These are phyloP conservation scores for Harpalus rubripes DNA, from an alignment of 2,888 invertebrate species.

Conservation along the genomic window DNA sequence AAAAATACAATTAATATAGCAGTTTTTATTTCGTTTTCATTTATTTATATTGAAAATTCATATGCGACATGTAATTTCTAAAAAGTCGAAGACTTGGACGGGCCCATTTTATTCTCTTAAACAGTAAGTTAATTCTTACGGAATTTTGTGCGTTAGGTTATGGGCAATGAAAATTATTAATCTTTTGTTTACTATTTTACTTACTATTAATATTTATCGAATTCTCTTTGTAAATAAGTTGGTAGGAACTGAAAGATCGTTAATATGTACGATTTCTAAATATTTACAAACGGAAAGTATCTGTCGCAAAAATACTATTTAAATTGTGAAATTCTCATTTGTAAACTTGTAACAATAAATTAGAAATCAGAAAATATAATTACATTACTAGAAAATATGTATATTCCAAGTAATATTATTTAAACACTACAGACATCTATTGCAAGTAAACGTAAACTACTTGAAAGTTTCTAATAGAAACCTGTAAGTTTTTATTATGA, in stretches of 20 bases:
- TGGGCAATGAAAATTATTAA: too few relatives aligned
- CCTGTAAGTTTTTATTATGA: not conserved
- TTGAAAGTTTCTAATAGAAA: conserved; percentile 30
- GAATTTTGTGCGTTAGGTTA: too few relatives aligned
- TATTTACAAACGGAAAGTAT: not conserved
- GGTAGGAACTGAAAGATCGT: not conserved
- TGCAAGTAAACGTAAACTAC: not conserved
- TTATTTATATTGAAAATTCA: too few relatives aligned
- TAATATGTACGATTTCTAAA: not conserved
- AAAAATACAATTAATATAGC: too few relatives aligned
- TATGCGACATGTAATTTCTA: too few relatives aligned
- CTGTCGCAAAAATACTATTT: not conserved
- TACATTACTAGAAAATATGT: not conserved
- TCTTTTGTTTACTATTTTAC: too few relatives aligned
- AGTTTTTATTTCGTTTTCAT: too few relatives aligned
- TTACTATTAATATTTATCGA: too few relatives aligned
- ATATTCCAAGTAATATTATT: not conserved
- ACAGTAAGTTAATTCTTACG: too few relatives aligned
- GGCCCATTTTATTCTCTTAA: too few relatives aligned
- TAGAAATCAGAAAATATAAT: not conserved
- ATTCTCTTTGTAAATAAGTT: too few relatives aligned
- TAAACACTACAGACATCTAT: conserved; percentile 8
- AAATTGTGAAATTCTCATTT: not conserved
- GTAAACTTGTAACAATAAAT: not conserved
- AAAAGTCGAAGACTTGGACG: too few relatives aligned